Percentiles rank a stretch among this genome's conserved stretches.
Conservation (phyloP, 2,888 invertebrate species). For the Deilephila elpenor region DNA sequence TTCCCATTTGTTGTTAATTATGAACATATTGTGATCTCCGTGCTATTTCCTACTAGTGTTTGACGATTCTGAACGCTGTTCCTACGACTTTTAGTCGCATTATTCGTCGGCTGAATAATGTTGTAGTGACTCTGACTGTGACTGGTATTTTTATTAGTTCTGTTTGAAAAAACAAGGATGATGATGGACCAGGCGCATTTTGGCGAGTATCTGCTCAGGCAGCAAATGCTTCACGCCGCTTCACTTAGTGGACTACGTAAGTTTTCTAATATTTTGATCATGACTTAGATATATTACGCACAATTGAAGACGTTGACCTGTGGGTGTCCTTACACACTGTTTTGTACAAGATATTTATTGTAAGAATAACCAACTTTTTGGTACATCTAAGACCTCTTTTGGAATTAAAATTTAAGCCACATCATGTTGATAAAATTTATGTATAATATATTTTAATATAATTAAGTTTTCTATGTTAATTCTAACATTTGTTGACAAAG, state of each 20-base stretch:
- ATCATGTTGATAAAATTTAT: no score
- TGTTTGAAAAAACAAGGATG: constrained; percentile 56
- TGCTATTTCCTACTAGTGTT: constrained; percentile 49
- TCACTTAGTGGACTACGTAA: constrained; percentile 78
- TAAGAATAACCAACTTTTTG: no score
- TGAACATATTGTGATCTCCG: constrained; percentile 67
- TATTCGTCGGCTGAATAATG: constrained; percentile 56
- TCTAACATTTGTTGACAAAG: not conserved
- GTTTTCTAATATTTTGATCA: constrained; percentile 43
- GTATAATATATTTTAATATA: no score
- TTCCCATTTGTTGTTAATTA: constrained; percentile 62
- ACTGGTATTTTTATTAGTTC: constrained; percentile 53
- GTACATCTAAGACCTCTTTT: no score
- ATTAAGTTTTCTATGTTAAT: not conserved
- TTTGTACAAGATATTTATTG: no score
- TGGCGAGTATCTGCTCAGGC: constrained; percentile 79
- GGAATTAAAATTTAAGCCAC: no score
- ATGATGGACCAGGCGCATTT: constrained; percentile 83
- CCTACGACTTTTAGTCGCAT: constrained; percentile 43
- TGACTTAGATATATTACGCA: not conserved
- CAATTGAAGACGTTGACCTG: not conserved
- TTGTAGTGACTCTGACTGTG: constrained; percentile 66
- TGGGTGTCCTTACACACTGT: not conserved
- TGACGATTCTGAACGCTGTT: constrained; percentile 44
- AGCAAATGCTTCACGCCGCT: constrained; percentile 81